Evolutionary conservation across 2,888 invertebrate genomes (phyloP), one percentile per base, ranked within the genome.

Genomic region (Epistrophella euchroma): DNA sequence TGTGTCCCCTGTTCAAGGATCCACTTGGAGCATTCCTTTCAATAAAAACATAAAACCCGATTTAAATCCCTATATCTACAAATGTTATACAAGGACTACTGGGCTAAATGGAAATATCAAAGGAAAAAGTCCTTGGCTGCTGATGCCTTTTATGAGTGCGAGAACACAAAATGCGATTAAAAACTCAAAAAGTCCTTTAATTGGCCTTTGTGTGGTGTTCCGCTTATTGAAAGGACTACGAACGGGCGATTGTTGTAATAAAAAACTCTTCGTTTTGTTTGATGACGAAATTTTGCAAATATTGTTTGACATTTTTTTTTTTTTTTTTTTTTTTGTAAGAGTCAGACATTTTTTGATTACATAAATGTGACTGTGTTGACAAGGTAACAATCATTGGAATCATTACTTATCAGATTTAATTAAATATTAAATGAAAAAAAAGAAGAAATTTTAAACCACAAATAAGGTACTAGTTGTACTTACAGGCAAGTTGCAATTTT

Each of bases 161-260:
- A 22, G 47, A 70, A 55, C 55, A 73, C 68, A 40, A 77, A 81
- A 85, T 85, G 56, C 85, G 85, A 85, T 85, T 81, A 85, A 77
- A 68, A 81, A 80, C 72, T 70, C 68, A 4, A 70, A 75, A 75
- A 72, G 28, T 66, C 43, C 68, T 73, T 56, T 81, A 77, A 85
- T 85, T 85, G 81, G 76, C 81, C 62, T 81, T 81, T 77, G 62
- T 81, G 71, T 58, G 52, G 25, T 9, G 1, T 7, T 52, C 25
- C 13, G 2, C 15, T n/a, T n/a, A 19, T 15, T 17, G 47, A n/a
- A 43, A 72, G 56, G 72, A 64, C 56, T 15, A 25, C 45, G 45
- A 40, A 1, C 17, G 0, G 9, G 17, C 2, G 45, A 17, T 60
- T 37, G 19, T 32, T 35, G 45, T 32, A 35, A 22, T 60, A 35